A percentile compares a stretch with the other conserved stretches of the same genome.
phyloP scores from a whole-genome alignment of 2,113 vertebrate species.

The Cathartes aura region DNA sequence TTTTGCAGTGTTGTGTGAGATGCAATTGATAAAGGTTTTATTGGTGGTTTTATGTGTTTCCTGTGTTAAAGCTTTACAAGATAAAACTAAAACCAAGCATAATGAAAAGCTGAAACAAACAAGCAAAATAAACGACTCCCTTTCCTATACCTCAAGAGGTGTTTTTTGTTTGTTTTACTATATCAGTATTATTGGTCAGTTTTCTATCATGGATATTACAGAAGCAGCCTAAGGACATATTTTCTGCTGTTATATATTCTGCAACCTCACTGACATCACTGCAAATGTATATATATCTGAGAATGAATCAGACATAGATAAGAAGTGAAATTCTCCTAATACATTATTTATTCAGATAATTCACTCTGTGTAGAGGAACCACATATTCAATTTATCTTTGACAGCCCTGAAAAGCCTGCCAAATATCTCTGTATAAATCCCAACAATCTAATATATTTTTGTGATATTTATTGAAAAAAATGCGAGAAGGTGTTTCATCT shows the following conservation, averaged over 20 bases:
- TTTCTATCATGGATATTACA: background rate
- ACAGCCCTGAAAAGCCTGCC: conserved; percentile 2
- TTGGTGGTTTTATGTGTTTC: background rate
- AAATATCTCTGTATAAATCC: background rate
- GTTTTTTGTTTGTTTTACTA: background rate
- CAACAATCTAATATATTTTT: conserved; percentile 9
- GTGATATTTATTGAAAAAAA: conserved; percentile 8
- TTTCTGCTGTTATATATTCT: background rate
- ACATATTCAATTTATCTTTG: conserved; percentile 22
- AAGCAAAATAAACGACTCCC: background rate
- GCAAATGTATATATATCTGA: background rate
- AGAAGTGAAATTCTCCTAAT: conserved; percentile 2
- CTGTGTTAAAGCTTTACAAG: background rate
- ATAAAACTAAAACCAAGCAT: background rate
- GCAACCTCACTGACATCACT: background rate
- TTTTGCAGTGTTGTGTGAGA: background rate
- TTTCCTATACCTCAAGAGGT: background rate
- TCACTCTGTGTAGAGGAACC: background rate
- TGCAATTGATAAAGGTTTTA: background rate
- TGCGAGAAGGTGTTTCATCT: conserved; percentile 1
- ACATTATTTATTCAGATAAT: conserved; percentile 32
- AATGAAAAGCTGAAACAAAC: background rate
- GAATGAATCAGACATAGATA: background rate
- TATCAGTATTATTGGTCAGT: background rate
- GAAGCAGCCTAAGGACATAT: background rate